Conservation (phyloP, 2,888 invertebrate genomes). For the Apamea sordens region DNA sequence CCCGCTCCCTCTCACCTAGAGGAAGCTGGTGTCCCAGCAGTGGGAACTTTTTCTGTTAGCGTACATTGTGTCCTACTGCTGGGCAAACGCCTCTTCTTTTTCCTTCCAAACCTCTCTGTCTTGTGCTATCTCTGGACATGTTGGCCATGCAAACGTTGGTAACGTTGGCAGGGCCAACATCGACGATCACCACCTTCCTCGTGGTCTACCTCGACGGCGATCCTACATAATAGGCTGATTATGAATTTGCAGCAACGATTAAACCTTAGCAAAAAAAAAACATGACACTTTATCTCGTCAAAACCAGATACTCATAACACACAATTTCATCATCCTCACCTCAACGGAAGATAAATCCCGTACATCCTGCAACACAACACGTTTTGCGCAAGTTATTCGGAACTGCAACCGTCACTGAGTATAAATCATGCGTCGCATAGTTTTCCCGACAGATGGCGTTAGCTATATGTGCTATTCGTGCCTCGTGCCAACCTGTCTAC, state of each 20-base stretch:
- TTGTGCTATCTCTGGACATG: too few relatives aligned
- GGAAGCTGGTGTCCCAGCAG: too few relatives aligned
- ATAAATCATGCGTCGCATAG: constrained; percentile 70
- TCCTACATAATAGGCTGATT: too few relatives aligned
- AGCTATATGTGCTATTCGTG: constrained; percentile 66
- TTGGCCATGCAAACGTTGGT: too few relatives aligned
- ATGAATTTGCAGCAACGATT: not conserved
- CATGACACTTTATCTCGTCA: not conserved
- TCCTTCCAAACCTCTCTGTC: too few relatives aligned
- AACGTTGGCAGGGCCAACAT: too few relatives aligned
- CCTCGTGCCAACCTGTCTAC: constrained; percentile 67
- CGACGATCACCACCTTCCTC: too few relatives aligned
- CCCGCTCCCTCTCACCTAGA: too few relatives aligned
- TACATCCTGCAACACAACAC: constrained; percentile 35
- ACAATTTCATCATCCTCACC: constrained; percentile 25
- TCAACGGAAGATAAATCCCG: constrained; percentile 41
- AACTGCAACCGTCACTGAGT: constrained; percentile 48
- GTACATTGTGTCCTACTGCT: too few relatives aligned
- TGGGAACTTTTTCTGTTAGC: too few relatives aligned
- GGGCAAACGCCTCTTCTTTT: too few relatives aligned
- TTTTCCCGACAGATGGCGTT: constrained; percentile 66
- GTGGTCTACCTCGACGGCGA: too few relatives aligned
- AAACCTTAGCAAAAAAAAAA: not conserved
- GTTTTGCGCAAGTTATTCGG: constrained; percentile 56
- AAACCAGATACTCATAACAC: not conserved